phyloP scores from a whole-genome alignment of 2,797 vertebrate genomes.

The Esox lucius region DNA sequence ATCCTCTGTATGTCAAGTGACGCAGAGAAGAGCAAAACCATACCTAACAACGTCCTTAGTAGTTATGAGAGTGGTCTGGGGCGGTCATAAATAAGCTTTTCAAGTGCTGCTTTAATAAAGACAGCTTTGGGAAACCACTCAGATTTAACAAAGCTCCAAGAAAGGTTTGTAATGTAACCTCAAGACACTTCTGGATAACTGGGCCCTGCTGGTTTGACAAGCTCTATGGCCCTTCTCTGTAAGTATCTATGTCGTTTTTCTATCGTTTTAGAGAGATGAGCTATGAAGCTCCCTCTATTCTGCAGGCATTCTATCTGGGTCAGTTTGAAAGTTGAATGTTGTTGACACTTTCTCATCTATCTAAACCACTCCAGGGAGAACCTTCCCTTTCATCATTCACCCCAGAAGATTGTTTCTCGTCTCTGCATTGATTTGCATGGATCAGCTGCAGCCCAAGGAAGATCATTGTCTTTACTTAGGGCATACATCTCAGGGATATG shows the following conservation, averaged over 20 bases:
- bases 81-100: too few relatives aligned
- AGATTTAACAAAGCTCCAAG: too few relatives aligned
- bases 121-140: too few relatives aligned
- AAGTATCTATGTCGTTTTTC: background rate
- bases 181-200: too few relatives aligned
- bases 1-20: too few relatives aligned
- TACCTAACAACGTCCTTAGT: too few relatives aligned
- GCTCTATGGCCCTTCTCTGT: background rate
- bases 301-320: background rate
- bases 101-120: too few relatives aligned
- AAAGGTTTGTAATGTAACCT: too few relatives aligned
- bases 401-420: constrained; percentile 1
- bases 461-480: constrained; percentile 10
- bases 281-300: background rate
- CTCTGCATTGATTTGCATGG: constrained; percentile 2
- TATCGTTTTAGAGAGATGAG: background rate
- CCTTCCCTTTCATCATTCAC: constrained; percentile 21
- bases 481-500: background rate
- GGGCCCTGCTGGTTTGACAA: background rate
- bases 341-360: background rate
- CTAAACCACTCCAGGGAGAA: constrained; percentile 3
- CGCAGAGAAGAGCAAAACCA: too few relatives aligned
- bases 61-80: too few relatives aligned
- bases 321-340: background rate
- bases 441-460: background rate